Evolutionary conservation across 1,140 invertebrate genomes (phyloP).

Genomic region (Macrocentrus cingulum): DNA sequence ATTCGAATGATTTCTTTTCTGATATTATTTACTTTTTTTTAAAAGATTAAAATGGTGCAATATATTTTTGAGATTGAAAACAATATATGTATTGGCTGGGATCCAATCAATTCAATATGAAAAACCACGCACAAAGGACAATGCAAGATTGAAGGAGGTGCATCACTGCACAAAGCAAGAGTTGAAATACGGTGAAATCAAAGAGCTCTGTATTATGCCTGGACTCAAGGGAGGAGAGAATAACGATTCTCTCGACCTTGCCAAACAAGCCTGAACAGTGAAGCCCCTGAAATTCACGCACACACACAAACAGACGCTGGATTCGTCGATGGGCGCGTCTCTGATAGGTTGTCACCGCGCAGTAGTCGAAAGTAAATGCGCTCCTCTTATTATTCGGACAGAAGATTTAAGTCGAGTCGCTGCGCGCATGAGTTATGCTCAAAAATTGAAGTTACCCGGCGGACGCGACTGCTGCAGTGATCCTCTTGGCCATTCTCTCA

Average conservation of each 20-base stretch:
- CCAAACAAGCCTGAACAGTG: no score
- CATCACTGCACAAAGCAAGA: slow-evolving; percentile 12
- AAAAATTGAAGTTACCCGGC: slow-evolving; percentile 49
- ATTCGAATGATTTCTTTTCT: no score
- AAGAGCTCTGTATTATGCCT: slow-evolving; percentile 33
- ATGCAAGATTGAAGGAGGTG: no score
- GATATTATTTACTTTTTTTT: no score
- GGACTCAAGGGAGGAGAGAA: slow-evolving; percentile 36
- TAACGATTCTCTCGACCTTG: slow-evolving; percentile 48
- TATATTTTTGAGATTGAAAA: no score
- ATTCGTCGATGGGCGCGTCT: slow-evolving; percentile 17
- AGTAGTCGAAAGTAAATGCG: slow-evolving; percentile 48
- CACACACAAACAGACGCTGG: no score
- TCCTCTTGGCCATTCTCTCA: slow-evolving; percentile 9
- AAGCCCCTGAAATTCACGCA: no score
- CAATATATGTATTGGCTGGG: no score
- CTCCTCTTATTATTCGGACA: slow-evolving; percentile 50
- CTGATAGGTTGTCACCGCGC: slow-evolving; percentile 44
- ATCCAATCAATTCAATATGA: no score
- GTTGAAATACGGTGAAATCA: slow-evolving; percentile 41
- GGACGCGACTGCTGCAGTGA: slow-evolving; percentile 22
- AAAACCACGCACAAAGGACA: no score
- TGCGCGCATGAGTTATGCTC: slow-evolving; percentile 48
- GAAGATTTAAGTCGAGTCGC: slow-evolving; percentile 47
- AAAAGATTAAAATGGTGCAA: no score